phyloP scores from a whole-genome alignment of 1,140 invertebrate genomes.

The Neodiprion lecontei region DNA sequence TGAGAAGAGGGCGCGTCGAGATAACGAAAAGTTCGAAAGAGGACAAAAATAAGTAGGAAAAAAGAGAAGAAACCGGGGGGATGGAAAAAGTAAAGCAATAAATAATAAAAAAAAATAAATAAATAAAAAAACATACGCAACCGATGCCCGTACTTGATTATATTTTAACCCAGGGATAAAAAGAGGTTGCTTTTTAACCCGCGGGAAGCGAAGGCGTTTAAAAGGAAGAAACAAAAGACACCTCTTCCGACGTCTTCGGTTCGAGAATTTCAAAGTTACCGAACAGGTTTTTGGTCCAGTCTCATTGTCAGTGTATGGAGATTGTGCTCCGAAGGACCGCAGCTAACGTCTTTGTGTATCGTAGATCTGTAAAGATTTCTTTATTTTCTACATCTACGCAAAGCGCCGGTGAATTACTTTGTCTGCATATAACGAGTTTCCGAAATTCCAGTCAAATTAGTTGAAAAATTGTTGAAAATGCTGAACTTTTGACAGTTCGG shows the following conservation, averaged over 20 bases:
- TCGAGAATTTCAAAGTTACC: constrained; percentile 26
- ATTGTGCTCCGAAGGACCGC: constrained; percentile 19
- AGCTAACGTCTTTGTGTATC: constrained; percentile 29
- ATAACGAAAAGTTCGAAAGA: not conserved
- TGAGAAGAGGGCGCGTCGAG: not conserved
- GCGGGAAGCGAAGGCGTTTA: not conserved
- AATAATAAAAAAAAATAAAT: no score
- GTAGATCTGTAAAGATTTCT: constrained; percentile 21
- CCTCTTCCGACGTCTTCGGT: not conserved
- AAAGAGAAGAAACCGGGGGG: not conserved
- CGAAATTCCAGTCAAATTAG: no score
- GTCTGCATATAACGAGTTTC: no score
- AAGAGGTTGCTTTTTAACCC: not conserved
- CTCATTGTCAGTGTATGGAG: not conserved
- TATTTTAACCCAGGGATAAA: not conserved
- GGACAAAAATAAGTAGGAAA: not conserved
- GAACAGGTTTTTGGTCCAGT: constrained; percentile 41
- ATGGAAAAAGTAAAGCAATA: no score
- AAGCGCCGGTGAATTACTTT: no score
- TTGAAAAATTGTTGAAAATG: no score
- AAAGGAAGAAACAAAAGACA: constrained; percentile 3
- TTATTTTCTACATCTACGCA: no score
- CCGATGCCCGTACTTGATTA: not conserved
- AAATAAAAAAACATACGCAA: no score
- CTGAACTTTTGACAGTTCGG: no score